Percentiles rank a stretch among this genome's conserved stretches.
phyloP scores from a whole-genome alignment of 2,888 invertebrate genomes.

The Eupithecia inturbata region DNA sequence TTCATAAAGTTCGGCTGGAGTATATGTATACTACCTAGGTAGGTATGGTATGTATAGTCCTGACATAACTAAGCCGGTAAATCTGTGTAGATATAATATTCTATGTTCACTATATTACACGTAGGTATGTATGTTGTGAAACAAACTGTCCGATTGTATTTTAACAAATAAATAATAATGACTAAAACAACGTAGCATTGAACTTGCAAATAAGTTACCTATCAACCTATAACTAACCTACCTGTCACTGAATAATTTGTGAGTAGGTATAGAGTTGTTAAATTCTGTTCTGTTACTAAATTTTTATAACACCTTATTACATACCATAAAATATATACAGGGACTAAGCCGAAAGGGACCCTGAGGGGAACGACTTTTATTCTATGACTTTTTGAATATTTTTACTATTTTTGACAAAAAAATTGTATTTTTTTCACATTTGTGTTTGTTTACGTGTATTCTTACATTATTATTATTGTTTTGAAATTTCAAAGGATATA shows the following conservation, averaged over 20 bases:
- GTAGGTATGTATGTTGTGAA: constrained; percentile 3
- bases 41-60: not conserved
- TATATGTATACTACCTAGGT: not conserved
- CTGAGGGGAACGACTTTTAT: too few species aligned
- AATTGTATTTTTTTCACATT: too few species aligned
- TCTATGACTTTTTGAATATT: too few species aligned
- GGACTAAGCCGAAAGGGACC: too few species aligned
- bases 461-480: too few species aligned
- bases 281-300: too few species aligned
- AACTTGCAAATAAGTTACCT: not conserved
- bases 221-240: not conserved
- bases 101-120: not conserved
- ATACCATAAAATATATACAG: too few species aligned
- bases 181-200: not conserved
- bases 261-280: too few species aligned
- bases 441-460: too few species aligned
- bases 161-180: constrained; percentile 3
- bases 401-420: too few species aligned
- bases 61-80: not conserved
- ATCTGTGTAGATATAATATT: not conserved
- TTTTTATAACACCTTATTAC: too few species aligned
- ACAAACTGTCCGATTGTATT: constrained; percentile 6
- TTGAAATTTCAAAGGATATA: too few species aligned
- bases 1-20: not conserved
- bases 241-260: not conserved